phyloP scores from a whole-genome alignment of 2,113 vertebrate genomes.

The Rutilus rutilus region DNA sequence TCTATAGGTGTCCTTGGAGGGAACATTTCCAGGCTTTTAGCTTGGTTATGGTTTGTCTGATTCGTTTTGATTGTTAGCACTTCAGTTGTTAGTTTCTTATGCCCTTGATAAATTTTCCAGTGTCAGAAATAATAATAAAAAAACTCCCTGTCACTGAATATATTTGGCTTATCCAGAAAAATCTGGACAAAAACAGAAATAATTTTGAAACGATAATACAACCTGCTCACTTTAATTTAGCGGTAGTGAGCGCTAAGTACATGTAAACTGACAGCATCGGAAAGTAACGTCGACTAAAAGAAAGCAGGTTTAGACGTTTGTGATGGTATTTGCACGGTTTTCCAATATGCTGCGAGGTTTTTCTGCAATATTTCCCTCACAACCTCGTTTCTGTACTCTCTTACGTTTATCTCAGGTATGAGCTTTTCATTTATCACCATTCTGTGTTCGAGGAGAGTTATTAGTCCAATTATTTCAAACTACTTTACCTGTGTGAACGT shows the following conservation, averaged over 20 bases:
- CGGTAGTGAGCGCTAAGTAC: not conserved
- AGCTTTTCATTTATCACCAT: constrained; percentile 14
- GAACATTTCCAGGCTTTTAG: not conserved
- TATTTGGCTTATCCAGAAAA: not conserved
- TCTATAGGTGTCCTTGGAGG: not conserved
- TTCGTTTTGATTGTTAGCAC: not conserved
- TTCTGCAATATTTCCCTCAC: not conserved
- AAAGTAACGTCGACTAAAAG: not conserved
- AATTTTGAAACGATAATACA: not conserved
- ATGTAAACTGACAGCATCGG: not conserved
- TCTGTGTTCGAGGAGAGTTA: constrained; percentile 15
- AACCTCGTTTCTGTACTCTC: constrained; percentile 10
- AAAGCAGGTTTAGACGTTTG: not conserved
- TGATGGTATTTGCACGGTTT: not conserved
- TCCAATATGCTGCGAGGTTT: not conserved
- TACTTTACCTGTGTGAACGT: constrained; percentile 18
- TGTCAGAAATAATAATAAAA: not conserved
- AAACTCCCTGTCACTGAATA: not conserved
- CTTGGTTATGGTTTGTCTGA: not conserved
- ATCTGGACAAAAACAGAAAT: not conserved
- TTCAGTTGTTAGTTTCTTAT: not conserved
- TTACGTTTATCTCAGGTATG: constrained; percentile 41
- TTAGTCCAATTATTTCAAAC: not conserved
- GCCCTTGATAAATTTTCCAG: not conserved
- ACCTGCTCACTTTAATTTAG: not conserved